Conservation (phyloP, 2,113 vertebrate species). For the Natator depressus region DNA sequence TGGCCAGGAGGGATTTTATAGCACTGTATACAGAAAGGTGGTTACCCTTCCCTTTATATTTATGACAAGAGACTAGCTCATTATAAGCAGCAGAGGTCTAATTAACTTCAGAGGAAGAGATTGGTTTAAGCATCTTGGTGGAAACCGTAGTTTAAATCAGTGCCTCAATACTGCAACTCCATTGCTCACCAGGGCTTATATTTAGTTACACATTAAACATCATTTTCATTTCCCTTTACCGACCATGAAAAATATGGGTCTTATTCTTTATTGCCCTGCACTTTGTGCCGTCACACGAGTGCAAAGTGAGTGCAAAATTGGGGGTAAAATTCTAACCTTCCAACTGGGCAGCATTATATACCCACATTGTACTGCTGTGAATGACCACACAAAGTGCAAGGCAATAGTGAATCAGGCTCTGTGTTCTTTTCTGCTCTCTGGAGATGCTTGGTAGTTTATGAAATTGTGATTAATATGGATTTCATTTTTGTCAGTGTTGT, state of each 20-base stretch:
- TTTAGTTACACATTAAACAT: not conserved
- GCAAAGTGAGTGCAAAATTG: not conserved
- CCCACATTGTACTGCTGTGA: fast-evolving
- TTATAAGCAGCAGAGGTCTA: conserved; percentile 8
- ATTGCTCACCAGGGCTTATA: not conserved
- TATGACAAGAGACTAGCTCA: not conserved
- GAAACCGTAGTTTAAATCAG: not conserved
- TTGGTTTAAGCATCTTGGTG: not conserved
- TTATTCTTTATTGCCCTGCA: not conserved
- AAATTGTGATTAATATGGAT: not conserved
- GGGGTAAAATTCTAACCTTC: not conserved
- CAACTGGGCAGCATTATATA: not conserved
- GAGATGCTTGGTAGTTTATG: not conserved
- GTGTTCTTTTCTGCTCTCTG: not conserved
- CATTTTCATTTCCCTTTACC: not conserved
- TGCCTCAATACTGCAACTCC: not conserved
- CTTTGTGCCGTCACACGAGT: not conserved
- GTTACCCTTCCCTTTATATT: too few species aligned
- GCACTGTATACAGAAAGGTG: too few species aligned
- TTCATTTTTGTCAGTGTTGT: not conserved
- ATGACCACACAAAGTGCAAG: not conserved
- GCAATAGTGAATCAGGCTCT: fast-evolving
- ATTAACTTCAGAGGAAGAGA: not conserved
- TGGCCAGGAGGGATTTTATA: too few species aligned
- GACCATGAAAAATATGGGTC: not conserved